phyloP scores from a whole-genome alignment of 2,113 vertebrate species.

The Ptilorrhoa leucosticta region DNA sequence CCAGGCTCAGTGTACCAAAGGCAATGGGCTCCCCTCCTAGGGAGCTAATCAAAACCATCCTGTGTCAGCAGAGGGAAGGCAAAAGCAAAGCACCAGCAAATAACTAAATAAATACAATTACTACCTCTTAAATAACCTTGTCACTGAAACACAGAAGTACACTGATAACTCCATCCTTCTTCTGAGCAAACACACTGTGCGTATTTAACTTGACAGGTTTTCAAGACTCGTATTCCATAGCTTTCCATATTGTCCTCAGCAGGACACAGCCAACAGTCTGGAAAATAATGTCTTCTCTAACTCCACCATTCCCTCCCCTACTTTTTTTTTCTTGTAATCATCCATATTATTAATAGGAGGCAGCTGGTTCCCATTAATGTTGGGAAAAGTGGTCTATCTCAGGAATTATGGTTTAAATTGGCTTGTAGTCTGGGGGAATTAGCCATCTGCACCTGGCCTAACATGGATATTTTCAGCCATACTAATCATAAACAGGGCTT shows the following conservation, averaged over 20 bases:
- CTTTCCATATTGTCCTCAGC: slow-evolving; percentile 29
- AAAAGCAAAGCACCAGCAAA: neutral
- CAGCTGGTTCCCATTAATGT: slow-evolving; percentile 83
- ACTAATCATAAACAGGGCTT: slow-evolving; percentile 69
- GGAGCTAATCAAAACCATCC: slow-evolving; percentile 35
- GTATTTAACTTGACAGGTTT: slow-evolving; percentile 20
- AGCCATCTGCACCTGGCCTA: slow-evolving; percentile 78
- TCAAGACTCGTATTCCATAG: slow-evolving; percentile 36
- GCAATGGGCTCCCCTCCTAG: neutral
- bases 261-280: slow-evolving; percentile 32
- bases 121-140: neutral
- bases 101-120: neutral
- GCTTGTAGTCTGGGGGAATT: slow-evolving; percentile 75
- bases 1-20: neutral
- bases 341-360: slow-evolving; percentile 77
- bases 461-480: slow-evolving; percentile 75
- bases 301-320: neutral
- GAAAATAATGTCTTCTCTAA: slow-evolving; percentile 55
- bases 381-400: slow-evolving; percentile 70
- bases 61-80: neutral
- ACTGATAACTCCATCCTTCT: neutral
- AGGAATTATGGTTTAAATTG: slow-evolving; percentile 84
- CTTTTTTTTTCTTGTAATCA: slow-evolving; percentile 5
- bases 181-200: neutral
- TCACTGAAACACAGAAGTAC: neutral